These are phyloP conservation scores for Pogonognathellus flavescens DNA, from an alignment of 1,140 invertebrate genomes.

Conservation along the genomic window DNA sequence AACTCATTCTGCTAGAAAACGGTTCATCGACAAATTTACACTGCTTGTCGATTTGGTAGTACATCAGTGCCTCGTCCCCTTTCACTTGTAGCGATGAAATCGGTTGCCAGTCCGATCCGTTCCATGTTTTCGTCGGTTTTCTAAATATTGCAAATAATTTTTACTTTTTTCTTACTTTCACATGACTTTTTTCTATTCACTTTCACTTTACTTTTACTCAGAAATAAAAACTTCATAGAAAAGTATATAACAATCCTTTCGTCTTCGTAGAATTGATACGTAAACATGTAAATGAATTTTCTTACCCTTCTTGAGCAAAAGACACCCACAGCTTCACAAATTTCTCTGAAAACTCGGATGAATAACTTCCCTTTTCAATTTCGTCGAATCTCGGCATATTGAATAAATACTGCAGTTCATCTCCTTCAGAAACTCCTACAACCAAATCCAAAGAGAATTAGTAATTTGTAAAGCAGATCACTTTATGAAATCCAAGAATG, in stretches of 20 bases:
- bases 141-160: background rate
- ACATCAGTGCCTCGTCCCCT: conserved; percentile 60
- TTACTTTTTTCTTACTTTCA: no score
- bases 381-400: conserved; percentile 56
- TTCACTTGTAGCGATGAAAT: conserved; percentile 57
- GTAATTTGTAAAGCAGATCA: no score
- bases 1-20: conserved; percentile 55
- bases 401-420: conserved; percentile 65
- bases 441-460: conserved; percentile 4
- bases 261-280: background rate
- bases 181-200: no score
- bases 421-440: conserved; percentile 63
- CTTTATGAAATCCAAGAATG: no score
- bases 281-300: background rate
- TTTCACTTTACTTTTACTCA: background rate
- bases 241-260: no score
- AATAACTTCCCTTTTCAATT: background rate
- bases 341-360: conserved; percentile 58
- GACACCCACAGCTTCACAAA: conserved; percentile 63
- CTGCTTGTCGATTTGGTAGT: conserved; percentile 56
- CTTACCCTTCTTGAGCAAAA: conserved; percentile 64
- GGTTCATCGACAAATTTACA: conserved; percentile 60
- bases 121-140: conserved; percentile 29
- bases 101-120: conserved; percentile 28
- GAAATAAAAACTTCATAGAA: background rate